A percentile compares a stretch with the other conserved stretches of the same genome.
Evolutionary conservation across 2,888 invertebrate genomes (phyloP).

Genomic region (Pelosia muscerda): DNA sequence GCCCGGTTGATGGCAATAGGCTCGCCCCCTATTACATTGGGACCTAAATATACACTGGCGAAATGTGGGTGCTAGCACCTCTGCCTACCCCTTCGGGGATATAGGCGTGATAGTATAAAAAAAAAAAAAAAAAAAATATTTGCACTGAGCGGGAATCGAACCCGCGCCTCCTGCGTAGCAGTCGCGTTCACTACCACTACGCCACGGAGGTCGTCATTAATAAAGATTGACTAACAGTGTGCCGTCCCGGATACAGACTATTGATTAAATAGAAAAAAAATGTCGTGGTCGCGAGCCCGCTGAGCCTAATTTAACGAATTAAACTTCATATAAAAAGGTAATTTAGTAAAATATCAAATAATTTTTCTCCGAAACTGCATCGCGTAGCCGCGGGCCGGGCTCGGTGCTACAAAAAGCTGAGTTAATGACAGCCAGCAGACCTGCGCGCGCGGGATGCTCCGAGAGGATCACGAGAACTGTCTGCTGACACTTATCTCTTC

Average conservation of each 20-base stretch:
- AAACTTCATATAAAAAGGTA: conserved; percentile 18
- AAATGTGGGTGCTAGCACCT: too few species aligned
- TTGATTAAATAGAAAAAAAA: neutral
- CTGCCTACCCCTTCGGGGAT: too few species aligned
- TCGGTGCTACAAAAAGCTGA: neutral
- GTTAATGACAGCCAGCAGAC: conserved; percentile 11
- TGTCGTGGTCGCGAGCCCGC: neutral
- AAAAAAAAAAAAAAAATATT: too few species aligned
- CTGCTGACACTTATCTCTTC: conserved; percentile 2
- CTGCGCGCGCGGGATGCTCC: neutral
- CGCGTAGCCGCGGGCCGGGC: conserved; percentile 13
- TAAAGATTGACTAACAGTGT: neutral
- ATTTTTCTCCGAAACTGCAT: conserved; percentile 25
- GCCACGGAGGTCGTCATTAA: too few species aligned
- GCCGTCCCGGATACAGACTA: neutral
- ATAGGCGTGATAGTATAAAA: too few species aligned
- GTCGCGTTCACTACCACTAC: too few species aligned
- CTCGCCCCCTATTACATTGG: too few species aligned
- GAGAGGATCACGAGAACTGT: neutral
- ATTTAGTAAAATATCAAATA: conserved; percentile 22
- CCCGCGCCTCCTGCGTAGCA: too few species aligned
- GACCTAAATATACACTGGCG: too few species aligned
- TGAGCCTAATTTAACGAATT: conserved; percentile 4
- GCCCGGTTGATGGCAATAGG: too few species aligned
- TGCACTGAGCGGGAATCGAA: too few species aligned